Evolutionary conservation across 1,140 invertebrate species (phyloP), one percentile per base, ranked within the genome.

Genomic region (Portunus trituberculatus): DNA sequence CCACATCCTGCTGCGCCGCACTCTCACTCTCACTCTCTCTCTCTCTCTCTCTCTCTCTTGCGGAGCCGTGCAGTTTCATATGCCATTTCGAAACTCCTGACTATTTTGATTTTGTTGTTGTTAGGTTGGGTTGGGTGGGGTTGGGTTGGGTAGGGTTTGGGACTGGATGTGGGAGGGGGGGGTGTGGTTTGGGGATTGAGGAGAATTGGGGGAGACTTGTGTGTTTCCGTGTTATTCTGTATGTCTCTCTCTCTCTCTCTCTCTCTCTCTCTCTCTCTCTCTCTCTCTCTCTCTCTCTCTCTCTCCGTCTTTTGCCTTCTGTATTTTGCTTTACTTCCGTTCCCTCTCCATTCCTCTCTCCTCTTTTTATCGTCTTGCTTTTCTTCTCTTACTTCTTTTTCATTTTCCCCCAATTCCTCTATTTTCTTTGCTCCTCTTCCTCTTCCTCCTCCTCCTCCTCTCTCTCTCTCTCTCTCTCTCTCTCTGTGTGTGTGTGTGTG

Each of bases 381-480:
- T 82, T 28, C 28, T 28, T 82, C 76, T 82, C 76, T 82, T 28
- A 3, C 76, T 82, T 28, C 28, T 28, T 82, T 82, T 82, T 28
- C 28, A 20, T 82, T 28, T 82, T 28, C 28, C 20, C 28, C 76
- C 28, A 20, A 25, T 32, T 86, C 28, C 31, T 32, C 31, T 28
- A 29, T 32, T 86, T 28, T 86, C n/a, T 28, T 12, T 28, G 10
- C 31, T 28, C 31, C 83, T 86, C 28, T 59, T 20, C 16, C 52
- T 59, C 52, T 10, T 20, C 16, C 2, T 59, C 52, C 16, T n/a
- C 3, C 67, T 76, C n/a, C 1, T n/a, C 20, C n/a, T 76, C 67
- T 76, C 67, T 76, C 67, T 76, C 59, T 76, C 59, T 76, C 59
- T 76, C 59, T 76, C 59, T 76, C 59, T 52, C 52, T 59, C 52